Evolutionary conservation across 2,888 invertebrate genomes (phyloP).

Genomic region (Pseudococcus jackbeardsleyi): DNA sequence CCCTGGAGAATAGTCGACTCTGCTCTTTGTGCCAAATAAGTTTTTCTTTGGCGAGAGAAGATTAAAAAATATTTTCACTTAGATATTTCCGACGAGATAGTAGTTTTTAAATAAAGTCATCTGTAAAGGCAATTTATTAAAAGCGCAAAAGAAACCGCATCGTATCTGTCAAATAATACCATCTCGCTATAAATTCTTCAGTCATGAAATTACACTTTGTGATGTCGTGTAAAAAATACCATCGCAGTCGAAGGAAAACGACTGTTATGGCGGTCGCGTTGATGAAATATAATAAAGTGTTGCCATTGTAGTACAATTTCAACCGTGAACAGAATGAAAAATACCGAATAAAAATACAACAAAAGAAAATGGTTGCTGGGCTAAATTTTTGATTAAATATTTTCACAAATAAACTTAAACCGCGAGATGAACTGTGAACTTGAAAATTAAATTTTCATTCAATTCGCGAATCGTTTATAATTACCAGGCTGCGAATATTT

Average conservation of each 20-base stretch:
- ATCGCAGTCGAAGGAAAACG: neutral
- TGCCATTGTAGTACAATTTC: constrained; percentile 37
- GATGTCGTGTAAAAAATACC: constrained; percentile 21
- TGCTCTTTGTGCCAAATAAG: constrained; percentile 38
- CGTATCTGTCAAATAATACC: constrained; percentile 39
- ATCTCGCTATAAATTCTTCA: constrained; percentile 39
- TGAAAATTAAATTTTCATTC: constrained; percentile 43
- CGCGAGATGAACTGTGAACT: constrained; percentile 12
- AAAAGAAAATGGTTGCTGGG: neutral
- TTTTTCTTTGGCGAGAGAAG: constrained; percentile 36
- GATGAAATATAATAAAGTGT: constrained; percentile 43
- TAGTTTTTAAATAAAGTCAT: constrained; percentile 41
- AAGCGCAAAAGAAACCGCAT: constrained; percentile 20
- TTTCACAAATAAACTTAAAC: constrained; percentile 39
- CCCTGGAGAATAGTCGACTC: constrained; percentile 23
- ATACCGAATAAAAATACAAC: neutral
- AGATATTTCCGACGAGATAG: constrained; percentile 30
- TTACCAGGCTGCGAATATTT: neutral
- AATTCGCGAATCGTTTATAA: constrained; percentile 7
- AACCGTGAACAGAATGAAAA: constrained; percentile 22
- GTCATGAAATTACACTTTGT: constrained; percentile 36
- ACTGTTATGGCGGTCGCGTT: neutral
- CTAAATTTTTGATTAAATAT: constrained; percentile 26
- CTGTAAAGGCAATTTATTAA: constrained; percentile 41
- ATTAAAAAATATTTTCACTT: constrained; percentile 48